Evolutionary conservation across 2,113 vertebrate species (phyloP).

Genomic region (Dipodomys stephensi): DNA sequence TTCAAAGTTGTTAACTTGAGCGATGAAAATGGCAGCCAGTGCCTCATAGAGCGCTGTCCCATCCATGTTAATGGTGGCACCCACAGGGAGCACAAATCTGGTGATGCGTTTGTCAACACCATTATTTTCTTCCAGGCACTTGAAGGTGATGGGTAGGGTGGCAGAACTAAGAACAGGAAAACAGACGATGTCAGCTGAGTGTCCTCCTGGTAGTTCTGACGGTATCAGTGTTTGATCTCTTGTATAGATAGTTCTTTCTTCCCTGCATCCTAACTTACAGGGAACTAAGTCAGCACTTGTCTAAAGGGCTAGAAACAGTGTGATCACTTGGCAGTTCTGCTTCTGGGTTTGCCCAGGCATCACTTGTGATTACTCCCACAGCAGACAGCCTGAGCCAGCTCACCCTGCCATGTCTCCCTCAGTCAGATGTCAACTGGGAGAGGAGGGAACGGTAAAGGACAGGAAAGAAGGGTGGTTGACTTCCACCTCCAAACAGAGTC

Average conservation of each 20-base stretch:
- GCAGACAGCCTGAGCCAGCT: not conserved
- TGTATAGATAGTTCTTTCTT: slow-evolving; percentile 57
- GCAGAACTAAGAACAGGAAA: slow-evolving; percentile 89
- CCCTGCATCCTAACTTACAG: not conserved
- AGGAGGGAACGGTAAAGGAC: not conserved
- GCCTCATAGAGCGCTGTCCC: slow-evolving; percentile 97
- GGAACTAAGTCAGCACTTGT: slow-evolving; percentile 56
- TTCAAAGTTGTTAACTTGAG: slow-evolving; percentile 96
- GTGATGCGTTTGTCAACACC: slow-evolving; percentile 96
- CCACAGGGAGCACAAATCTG: slow-evolving; percentile 96
- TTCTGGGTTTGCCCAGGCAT: slow-evolving; percentile 24
- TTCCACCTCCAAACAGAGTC: not conserved
- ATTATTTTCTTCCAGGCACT: slow-evolving; percentile 97
- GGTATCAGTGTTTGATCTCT: not conserved
- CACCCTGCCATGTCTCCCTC: not conserved
- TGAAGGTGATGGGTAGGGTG: slow-evolving; percentile 97
- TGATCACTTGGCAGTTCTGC: not conserved
- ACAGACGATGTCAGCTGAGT: not conserved
- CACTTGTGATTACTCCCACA: not conserved
- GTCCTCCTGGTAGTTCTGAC: not conserved
- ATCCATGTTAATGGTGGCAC: slow-evolving; percentile 98
- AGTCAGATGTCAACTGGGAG: not conserved
- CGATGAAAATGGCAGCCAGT: slow-evolving; percentile 97
- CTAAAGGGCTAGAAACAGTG: not conserved
- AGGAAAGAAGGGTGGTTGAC: not conserved